Evolutionary conservation across 64 coral and sea anemone species (phyloP).

Genomic region (Montipora cactus): DNA sequence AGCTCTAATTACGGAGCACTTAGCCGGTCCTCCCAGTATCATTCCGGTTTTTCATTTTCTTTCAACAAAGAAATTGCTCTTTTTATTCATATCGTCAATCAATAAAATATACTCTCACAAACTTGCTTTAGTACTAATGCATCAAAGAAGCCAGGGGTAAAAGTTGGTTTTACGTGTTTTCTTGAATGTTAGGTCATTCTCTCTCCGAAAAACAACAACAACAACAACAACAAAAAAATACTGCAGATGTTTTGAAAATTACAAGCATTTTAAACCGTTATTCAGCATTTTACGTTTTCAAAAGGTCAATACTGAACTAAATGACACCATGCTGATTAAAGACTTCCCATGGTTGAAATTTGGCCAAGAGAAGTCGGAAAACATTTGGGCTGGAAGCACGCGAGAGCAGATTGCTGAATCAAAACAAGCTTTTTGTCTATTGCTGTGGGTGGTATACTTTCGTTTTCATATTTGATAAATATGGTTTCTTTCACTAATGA

Average conservation of each 20-base stretch:
- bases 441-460: background rate
- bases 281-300: background rate
- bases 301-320: background rate
- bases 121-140: background rate
- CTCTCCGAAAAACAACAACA: background rate
- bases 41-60: slow-evolving; percentile 3
- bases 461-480: background rate
- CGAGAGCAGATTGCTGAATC: no score
- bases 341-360: background rate
- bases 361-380: background rate
- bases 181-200: no score
- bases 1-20: background rate
- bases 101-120: background rate
- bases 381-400: background rate
- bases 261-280: background rate
- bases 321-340: background rate
- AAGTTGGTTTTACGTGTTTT: background rate
- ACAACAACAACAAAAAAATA: background rate
- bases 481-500: background rate
- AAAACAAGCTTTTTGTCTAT: background rate
- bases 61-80: background rate
- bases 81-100: background rate
- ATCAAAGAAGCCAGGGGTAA: no score
- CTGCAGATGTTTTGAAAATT: background rate
- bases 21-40: background rate